Base-by-base conservation (phyloP, 2,113 vertebrate genomes). In the human region DNA sequence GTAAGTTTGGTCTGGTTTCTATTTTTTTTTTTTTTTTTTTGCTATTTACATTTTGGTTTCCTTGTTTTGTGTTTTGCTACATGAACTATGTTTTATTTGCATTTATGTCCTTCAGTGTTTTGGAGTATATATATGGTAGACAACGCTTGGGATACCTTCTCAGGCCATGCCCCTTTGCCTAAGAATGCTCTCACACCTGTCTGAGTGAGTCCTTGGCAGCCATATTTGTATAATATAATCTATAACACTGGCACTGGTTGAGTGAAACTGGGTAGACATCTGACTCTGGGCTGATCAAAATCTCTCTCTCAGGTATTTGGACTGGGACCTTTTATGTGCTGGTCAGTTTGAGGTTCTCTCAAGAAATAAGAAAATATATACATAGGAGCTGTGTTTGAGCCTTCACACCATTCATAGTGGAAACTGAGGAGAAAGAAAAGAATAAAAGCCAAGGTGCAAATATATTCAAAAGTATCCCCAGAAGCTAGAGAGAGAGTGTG, bases 11-110 rank as follows among this genome's bases (percentile, higher is more conserved):
- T 84, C 12, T 55, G 13, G 38, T 48, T 35, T 84, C 14, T 76
- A 1, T 48, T 75, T 40, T 88, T 88, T 40, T 3, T 64, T 14
- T 22, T 75, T 59, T 50, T 80, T 20, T 16, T 22, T 3, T 68
- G 23, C 11, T 64, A 64, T 30, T 32, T 66, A 5, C 59, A 73
- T 72, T 55, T 64, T 59, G 30, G 3, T 89, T 85, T 66, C 14
- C 10, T 89, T 48, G 25, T n/a, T 81, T 8, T 83, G 1, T 72
- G 55, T 93, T 89, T 97, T 90, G 22, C n/a, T 73, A 30, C 50
- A 27, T 9, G 43, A 23, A 55, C 20, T 52, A 13, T 25, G 9
- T 80, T 94, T 94, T 64, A 76, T 70, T 30, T 52, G 22, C 11
- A 59, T 64, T 40, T 81, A 48, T 52, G 8, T 73, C 76, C 11